Percentiles rank a stretch among this genome's conserved stretches.
Conservation (phyloP, 2,113 vertebrate species). For the Egretta garzetta region DNA sequence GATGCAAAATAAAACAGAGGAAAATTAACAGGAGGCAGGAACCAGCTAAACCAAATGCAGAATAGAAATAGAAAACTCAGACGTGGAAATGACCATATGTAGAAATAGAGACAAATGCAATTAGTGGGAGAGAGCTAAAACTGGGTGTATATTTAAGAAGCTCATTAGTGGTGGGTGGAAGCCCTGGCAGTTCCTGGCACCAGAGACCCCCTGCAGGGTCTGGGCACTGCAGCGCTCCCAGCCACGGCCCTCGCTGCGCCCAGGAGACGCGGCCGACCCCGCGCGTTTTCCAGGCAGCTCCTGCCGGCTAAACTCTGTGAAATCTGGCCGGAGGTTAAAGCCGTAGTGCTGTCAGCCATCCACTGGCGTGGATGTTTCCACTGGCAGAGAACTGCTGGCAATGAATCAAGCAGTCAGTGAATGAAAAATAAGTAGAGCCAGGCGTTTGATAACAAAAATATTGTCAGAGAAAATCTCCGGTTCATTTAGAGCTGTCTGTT, state of each 20-base stretch:
- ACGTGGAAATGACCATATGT: not conserved
- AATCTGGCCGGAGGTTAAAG: not conserved
- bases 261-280: not conserved
- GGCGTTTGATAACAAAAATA: conserved; percentile 30
- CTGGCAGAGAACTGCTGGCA: not conserved
- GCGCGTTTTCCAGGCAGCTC: not conserved
- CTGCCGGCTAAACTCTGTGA: not conserved
- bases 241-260: rapidly evolving
- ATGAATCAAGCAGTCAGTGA: conserved; percentile 9
- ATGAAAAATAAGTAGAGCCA: conserved; percentile 23
- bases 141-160: not conserved
- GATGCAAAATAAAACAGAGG: not conserved
- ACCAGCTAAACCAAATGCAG: not conserved
- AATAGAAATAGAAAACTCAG: not conserved
- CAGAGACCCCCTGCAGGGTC: not conserved
- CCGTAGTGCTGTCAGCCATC: not conserved
- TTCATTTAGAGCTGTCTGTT: not conserved
- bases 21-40: not conserved
- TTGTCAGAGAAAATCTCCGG: not conserved
- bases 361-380: not conserved
- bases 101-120: not conserved
- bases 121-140: not conserved
- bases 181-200: not conserved
- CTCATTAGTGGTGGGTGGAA: not conserved
- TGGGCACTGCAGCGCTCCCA: rapidly evolving